Percentiles rank a stretch among this genome's conserved stretches.
phyloP scores from a whole-genome alignment of 2,113 vertebrate species.

The Cheirogaleus medius region DNA sequence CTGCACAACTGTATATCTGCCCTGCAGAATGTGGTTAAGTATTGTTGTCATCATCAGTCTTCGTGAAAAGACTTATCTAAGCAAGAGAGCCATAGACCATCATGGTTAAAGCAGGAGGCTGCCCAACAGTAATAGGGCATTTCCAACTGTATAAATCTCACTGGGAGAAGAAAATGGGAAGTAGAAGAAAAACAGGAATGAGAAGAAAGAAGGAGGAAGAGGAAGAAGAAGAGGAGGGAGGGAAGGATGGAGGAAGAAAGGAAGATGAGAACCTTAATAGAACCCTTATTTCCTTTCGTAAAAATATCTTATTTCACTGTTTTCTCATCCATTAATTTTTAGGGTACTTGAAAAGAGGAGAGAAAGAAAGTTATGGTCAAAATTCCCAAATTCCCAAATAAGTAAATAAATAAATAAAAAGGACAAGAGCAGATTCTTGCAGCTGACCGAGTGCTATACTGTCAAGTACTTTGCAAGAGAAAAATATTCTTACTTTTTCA shows the following conservation, averaged over 20 bases:
- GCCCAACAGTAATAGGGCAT: not conserved
- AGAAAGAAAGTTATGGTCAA: constrained; percentile 4
- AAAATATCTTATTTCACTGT: not conserved
- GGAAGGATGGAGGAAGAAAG: no score
- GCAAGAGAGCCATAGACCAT: not conserved
- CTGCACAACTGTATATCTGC: not conserved
- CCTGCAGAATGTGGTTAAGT: not conserved
- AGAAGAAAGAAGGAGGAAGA: not conserved
- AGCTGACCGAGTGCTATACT: constrained; percentile 55
- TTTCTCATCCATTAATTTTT: constrained; percentile 15
- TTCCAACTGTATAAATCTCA: not conserved
- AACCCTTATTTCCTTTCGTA: not conserved
- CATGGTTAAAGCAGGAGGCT: not conserved
- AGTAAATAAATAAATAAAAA: constrained; percentile 60
- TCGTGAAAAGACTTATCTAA: not conserved
- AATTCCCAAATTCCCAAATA: not conserved
- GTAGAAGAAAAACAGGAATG: not conserved
- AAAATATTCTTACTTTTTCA: not conserved
- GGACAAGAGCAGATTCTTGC: constrained; percentile 56
- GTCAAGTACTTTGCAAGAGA: not conserved
- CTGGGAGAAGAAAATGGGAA: not conserved
- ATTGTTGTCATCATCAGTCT: not conserved
- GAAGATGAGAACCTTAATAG: not conserved
- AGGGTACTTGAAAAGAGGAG: not conserved
- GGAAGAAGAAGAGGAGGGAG: fast-evolving